A percentile compares a stretch with the other conserved stretches of the same genome.
Conservation (phyloP, 2,888 invertebrate genomes). For the Linyphia triangularis region DNA sequence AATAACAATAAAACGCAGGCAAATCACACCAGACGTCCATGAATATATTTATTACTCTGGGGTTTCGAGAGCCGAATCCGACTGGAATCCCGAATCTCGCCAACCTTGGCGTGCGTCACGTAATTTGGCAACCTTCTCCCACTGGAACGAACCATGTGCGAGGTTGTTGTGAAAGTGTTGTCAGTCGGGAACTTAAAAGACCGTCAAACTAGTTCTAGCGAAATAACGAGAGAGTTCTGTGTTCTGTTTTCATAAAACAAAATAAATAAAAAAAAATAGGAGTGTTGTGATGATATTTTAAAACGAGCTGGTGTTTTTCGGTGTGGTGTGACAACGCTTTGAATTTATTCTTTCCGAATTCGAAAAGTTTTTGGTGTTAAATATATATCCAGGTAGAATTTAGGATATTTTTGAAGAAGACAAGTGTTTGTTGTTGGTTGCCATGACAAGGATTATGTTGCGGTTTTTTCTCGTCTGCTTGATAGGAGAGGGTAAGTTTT, state of each 20-base stretch:
- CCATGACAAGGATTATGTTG: slow-evolving; percentile 3
- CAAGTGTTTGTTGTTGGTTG: not conserved
- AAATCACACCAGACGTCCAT: too few species aligned
- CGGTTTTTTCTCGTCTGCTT: not conserved
- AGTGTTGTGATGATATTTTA: not conserved
- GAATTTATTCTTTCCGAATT: not conserved
- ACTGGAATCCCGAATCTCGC: not conserved
- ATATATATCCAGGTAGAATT: slow-evolving; percentile 1
- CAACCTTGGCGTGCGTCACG: not conserved
- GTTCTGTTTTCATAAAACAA: not conserved
- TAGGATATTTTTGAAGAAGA: not conserved
- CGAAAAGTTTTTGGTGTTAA: not conserved
- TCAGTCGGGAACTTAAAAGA: slow-evolving; percentile 3
- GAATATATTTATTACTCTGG: too few species aligned
- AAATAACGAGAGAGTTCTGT: not conserved
- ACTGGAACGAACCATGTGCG: not conserved
- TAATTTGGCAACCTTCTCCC: not conserved
- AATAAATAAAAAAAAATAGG: too few species aligned
- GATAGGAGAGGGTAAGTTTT: not conserved
- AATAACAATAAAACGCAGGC: too few species aligned
- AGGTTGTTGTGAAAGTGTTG: not conserved
- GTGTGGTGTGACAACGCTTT: not conserved
- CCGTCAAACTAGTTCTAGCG: not conserved
- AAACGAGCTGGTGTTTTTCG: not conserved
- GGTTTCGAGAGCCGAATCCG: too few species aligned